Conservation (phyloP, 2,888 invertebrate species). For the Tortricodes alternella region DNA sequence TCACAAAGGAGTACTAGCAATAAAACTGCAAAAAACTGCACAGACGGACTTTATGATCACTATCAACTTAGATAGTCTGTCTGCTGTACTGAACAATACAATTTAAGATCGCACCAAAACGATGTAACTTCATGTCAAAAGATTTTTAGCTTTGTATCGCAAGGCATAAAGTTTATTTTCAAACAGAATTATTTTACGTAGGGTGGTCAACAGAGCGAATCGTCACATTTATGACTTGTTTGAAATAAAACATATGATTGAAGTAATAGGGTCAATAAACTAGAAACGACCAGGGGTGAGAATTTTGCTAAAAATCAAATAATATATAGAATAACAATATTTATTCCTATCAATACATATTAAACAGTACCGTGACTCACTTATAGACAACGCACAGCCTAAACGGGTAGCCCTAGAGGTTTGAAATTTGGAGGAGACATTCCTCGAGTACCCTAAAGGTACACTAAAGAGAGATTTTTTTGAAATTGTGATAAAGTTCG, state of each 20-base stretch:
- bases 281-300: background rate
- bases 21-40: constrained; percentile 1
- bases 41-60: background rate
- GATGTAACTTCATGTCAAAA: background rate
- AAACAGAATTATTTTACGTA: constrained; percentile 39
- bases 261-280: constrained; percentile 34
- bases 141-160: background rate
- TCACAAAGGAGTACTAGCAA: no score
- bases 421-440: no score
- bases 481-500: no score
- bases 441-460: no score
- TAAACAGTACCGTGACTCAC: no score
- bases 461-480: no score
- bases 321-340: no score
- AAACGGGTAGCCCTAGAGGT: no score
- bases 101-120: background rate
- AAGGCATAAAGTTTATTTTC: background rate
- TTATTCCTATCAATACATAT: no score
- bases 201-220: constrained; percentile 62
- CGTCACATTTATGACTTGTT: constrained; percentile 55
- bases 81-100: background rate
- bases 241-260: constrained; percentile 58
- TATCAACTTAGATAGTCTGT: background rate
- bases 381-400: no score
- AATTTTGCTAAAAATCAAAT: background rate